Base-by-base conservation (phyloP, 2,888 invertebrate species). In the Zaprionus obscuricornis region DNA sequence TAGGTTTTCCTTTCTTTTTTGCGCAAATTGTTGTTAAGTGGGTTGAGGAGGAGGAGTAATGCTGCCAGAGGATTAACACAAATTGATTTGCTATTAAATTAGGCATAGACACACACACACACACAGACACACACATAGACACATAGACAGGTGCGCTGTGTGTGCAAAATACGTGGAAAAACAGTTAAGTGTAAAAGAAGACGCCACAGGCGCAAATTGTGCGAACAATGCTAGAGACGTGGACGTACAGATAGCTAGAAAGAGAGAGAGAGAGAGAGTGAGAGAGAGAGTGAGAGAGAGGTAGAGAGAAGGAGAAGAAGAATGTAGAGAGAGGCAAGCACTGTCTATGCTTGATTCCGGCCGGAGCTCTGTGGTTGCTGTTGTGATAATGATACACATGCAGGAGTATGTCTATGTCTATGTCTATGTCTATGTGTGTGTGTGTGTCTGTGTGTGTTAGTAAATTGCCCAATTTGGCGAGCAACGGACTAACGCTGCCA, bases 11-110 rank as follows among this genome's bases (percentile, higher is more conserved):
- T 2, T 13, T 27, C 22, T 5, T 4, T 6, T 42, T 40, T 20
- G 6, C 51, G 56, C 43, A 50, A 37, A 51, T 51, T 60, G 59
- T 59, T 60, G 72, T 72, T 65, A 57, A 56, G 69, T 85, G 70
- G 81, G 79, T 77, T 82, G 69, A 59, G 60, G 11, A 34, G 5
- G 27, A 10, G 31, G 18, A 51, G 47, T 43, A 40, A 63, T 66
- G 70, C 52, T 47, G 52, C 31, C 64, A 63, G n/a, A n/a, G 82
- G 83, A 81, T 81, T 81, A 81, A 70, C 68, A 66, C 83, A 87
- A 87, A 87, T 87, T 88, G 87, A 87, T 88, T 88, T 87, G 79
- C 74, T 82, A 88, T 87, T 87, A 87, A 85, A 88, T 88, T 86
- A 86, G 74, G 52, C 60, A 50, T 55, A 58, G 42, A 62, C 62